Evolutionary conservation across 2,888 invertebrate species (phyloP).

Genomic region (Desoria tigrina): DNA sequence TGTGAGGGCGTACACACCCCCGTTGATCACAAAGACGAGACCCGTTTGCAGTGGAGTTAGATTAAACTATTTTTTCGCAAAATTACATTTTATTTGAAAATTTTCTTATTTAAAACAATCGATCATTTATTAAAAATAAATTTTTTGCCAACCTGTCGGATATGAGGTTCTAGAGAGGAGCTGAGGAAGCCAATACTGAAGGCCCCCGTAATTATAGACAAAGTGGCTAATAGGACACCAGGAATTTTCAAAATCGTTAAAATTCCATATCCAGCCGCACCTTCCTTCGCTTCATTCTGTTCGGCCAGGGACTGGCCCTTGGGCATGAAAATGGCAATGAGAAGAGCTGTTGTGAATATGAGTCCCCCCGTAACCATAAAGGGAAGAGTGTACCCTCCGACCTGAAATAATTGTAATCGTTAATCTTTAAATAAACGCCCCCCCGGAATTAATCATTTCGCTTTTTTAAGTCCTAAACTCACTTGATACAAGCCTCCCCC

Average conservation of each 20-base stretch:
- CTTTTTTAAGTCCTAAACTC: no score
- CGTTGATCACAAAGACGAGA: conserved; percentile 80
- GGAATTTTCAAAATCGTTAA: conserved; percentile 62
- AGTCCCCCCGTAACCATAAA: conserved; percentile 55
- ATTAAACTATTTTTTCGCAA: conserved; percentile 66
- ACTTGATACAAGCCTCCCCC: conserved; percentile 80
- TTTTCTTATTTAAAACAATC: not conserved
- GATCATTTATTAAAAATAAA: no score
- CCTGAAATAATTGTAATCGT: conserved; percentile 38
- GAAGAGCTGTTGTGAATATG: conserved; percentile 26
- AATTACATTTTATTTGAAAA: no score
- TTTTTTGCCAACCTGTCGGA: conserved; percentile 57
- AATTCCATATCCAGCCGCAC: conserved; percentile 57
- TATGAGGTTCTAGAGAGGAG: conserved; percentile 63
- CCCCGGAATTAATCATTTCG: no score
- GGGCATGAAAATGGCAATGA: conserved; percentile 37
- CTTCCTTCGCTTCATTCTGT: conserved; percentile 15
- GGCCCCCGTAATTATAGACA: conserved; percentile 56
- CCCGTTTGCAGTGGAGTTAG: conserved; percentile 72
- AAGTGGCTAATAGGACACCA: conserved; percentile 56
- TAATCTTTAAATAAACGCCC: not conserved
- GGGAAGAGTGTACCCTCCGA: conserved; percentile 60
- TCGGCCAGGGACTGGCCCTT: conserved; percentile 11
- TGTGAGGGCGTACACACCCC: conserved; percentile 65
- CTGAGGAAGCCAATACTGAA: conserved; percentile 61